Percentiles rank a stretch among this genome's conserved stretches.
Evolutionary conservation across 2,888 invertebrate species (phyloP).

Genomic region (Molanna angustata): DNA sequence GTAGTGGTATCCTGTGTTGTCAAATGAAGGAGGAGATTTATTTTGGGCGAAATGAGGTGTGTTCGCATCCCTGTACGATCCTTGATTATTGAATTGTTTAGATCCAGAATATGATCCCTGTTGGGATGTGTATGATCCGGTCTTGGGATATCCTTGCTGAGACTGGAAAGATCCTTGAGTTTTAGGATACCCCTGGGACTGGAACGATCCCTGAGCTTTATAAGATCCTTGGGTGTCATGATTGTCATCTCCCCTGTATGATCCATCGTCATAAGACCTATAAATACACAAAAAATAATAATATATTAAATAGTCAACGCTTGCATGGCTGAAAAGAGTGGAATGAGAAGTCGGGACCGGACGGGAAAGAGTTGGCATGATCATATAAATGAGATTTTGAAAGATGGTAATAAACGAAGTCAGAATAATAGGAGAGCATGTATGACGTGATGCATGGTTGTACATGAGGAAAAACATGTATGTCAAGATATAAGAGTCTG

Average conservation of each 20-base stretch:
- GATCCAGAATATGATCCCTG: neutral
- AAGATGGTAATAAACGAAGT: no score
- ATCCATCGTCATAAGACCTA: slow-evolving; percentile 22
- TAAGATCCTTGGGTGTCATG: neutral
- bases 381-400: no score
- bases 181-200: neutral
- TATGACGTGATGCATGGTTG: no score
- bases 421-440: no score
- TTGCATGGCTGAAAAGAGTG: neutral
- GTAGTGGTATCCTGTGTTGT: slow-evolving; percentile 27
- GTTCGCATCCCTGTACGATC: neutral
- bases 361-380: no score
- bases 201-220: neutral
- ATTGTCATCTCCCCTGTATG: slow-evolving; percentile 21
- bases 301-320: neutral
- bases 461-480: no score
- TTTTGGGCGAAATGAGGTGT: neutral
- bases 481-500: no score
- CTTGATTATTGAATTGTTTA: neutral
- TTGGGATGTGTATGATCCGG: neutral
- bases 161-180: slow-evolving; percentile 1
- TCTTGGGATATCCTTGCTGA: neutral
- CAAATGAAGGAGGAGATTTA: slow-evolving; percentile 2
- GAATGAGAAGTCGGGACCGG: no score
- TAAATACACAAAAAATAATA: neutral